These are phyloP conservation scores for Pseudachorutes palmiensis DNA, from an alignment of 1,140 invertebrate genomes.

Conservation along the genomic window DNA sequence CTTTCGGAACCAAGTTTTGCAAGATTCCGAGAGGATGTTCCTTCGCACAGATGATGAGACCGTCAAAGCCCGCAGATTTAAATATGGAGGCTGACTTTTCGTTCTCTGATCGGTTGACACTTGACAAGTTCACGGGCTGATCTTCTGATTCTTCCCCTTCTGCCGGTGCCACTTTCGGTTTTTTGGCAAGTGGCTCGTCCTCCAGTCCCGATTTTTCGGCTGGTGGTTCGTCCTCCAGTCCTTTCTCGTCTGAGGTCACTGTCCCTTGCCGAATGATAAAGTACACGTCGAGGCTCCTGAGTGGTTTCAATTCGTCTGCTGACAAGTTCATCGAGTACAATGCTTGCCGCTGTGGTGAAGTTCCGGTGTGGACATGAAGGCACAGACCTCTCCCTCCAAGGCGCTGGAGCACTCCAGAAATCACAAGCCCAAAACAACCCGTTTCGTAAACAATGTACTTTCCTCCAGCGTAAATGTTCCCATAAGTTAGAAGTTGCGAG, in stretches of 20 bases:
- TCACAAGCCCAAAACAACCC: constrained; percentile 69
- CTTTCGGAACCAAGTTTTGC: constrained; percentile 60
- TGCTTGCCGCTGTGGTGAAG: constrained; percentile 62
- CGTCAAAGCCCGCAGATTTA: constrained; percentile 55
- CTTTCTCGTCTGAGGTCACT: too few relatives aligned
- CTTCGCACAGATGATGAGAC: constrained; percentile 67
- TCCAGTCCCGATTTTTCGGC: too few relatives aligned
- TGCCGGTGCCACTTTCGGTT: constrained; percentile 11
- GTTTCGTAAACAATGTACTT: constrained; percentile 79
- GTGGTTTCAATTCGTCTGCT: background rate
- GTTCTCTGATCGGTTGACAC: constrained; percentile 28
- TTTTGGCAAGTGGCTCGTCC: too few relatives aligned
- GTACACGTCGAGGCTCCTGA: constrained; percentile 24
- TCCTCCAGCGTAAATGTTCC: constrained; percentile 67
- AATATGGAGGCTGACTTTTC: constrained; percentile 36
- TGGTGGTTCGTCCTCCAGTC: too few relatives aligned
- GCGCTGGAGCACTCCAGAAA: constrained; percentile 64
- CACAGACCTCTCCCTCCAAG: constrained; percentile 59
- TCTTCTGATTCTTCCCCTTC: background rate
- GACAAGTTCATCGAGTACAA: background rate
- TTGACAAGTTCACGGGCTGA: background rate
- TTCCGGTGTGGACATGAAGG: constrained; percentile 69
- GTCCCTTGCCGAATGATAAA: constrained; percentile 20
- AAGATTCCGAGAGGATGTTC: constrained; percentile 76
- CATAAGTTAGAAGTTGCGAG: constrained; percentile 71